Base-by-base conservation (phyloP, 2,888 invertebrate genomes). In the Philonicus albiceps region DNA sequence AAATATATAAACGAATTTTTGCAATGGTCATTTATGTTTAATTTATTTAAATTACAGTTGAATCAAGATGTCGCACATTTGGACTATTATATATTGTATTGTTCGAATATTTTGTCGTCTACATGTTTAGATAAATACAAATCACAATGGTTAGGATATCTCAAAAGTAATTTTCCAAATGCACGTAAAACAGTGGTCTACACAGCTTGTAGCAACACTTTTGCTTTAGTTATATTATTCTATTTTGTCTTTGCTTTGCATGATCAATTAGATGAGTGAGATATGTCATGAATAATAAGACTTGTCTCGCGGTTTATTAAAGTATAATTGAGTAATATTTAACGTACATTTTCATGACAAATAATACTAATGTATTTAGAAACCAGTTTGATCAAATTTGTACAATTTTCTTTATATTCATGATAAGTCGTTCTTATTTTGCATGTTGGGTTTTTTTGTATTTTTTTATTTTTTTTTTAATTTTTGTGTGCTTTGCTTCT, bases 31-130 rank as follows among this genome's bases (percentile, higher is more conserved):
- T 16, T 64, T 27, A 64, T 64, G 0, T 64, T 64, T 64, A 64
- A 64, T 64, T 64, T 64, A 22, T 64, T 64, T 64, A 11, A 64
- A 64, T 64, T 64, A 22, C 64, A 64, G 64, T 64, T 64, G 11
- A 22, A 64, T 64, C 22, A 22, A 64, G 64, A 64, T 64, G 64
- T 64, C 64, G 22, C 64, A 27, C 22, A 22, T 64, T 64, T 64
- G 64, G 64, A 64, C 27, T 64, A 22, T 64, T 64, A 64, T 27
- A 64, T n/a, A 19, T 64, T 27, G 64, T 64, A 64, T 22, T 64
- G 64, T 64, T 64, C 22, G 64, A 84, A 84, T 84, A 84, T 84
- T 84, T 84, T 84, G 73, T 84, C 84, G 84, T 84, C 84, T 84
- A 84, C 84, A 72, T 73, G 72, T 34, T 34, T 19, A 84, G 73